Conservation (phyloP, 2,888 invertebrate species). For the Torymus texanus region DNA sequence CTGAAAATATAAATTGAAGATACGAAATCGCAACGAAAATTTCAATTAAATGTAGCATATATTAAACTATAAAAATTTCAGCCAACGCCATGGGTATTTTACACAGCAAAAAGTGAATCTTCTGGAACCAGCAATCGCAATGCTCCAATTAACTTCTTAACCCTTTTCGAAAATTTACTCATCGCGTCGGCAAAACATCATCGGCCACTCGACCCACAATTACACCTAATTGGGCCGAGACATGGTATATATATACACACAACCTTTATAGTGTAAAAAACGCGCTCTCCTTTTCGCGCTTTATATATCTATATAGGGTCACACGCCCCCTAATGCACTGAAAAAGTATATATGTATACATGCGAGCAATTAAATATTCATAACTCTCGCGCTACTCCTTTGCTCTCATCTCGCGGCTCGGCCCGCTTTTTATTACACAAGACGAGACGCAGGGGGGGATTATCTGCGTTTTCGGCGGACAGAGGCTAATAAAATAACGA, state of each 20-base stretch:
- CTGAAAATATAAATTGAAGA: too few species aligned
- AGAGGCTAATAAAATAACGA: conserved; percentile 67
- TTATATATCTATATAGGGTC: too few species aligned
- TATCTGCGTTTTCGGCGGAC: conserved; percentile 53
- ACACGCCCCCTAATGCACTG: not conserved
- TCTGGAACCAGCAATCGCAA: not conserved
- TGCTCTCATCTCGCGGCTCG: not conserved
- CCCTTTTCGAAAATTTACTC: too few species aligned
- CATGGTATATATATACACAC: not conserved
- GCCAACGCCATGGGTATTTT: too few species aligned
- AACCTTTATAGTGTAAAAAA: too few species aligned
- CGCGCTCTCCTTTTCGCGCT: too few species aligned
- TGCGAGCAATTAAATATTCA: conserved; percentile 53
- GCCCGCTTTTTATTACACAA: not conserved
- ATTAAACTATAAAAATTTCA: too few species aligned
- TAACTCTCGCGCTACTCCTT: conserved; percentile 36
- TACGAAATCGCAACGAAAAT: too few species aligned
- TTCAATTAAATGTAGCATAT: too few species aligned
- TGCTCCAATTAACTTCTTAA: too few species aligned
- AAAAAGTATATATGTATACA: conserved; percentile 13
- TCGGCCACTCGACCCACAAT: conserved; percentile 1
- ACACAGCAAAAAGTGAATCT: too few species aligned
- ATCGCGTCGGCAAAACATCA: not conserved
- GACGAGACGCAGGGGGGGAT: too few species aligned
- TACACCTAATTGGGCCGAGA: conserved; percentile 31